Evolutionary conservation across 2,113 vertebrate species (phyloP).

Genomic region (Burhinus oedicnemus): DNA sequence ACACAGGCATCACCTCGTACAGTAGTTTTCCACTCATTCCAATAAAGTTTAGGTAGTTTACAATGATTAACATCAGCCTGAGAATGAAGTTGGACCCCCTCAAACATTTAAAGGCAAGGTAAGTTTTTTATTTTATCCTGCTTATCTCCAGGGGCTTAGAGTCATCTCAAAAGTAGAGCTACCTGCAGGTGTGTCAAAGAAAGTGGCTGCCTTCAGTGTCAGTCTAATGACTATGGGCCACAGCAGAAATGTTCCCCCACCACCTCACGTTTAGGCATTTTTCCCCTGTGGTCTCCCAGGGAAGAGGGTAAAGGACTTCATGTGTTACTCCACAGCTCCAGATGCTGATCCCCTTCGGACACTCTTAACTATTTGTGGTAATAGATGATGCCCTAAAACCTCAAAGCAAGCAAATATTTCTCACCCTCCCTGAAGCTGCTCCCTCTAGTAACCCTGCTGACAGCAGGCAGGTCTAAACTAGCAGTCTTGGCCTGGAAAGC

Average conservation of each 20-base stretch:
- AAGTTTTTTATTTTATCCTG: not conserved
- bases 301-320: not conserved
- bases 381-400: not conserved
- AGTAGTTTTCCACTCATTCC: conserved; percentile 28
- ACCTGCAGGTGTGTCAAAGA: not conserved
- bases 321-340: not conserved
- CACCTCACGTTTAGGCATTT: fast-evolving
- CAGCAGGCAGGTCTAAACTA: not conserved
- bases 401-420: not conserved
- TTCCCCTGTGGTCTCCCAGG: not conserved
- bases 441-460: not conserved
- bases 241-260: not conserved
- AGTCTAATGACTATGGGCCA: not conserved
- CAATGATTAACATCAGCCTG: not conserved
- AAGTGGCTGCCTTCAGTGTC: not conserved
- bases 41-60: not conserved
- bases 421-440: not conserved
- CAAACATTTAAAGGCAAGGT: not conserved
- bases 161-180: not conserved
- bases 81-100: not conserved
- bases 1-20: not conserved
- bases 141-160: not conserved
- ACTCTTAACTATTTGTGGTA: not conserved
- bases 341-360: too few species aligned
- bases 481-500: not conserved